A percentile compares a stretch with the other conserved stretches of the same genome.
These are phyloP conservation scores for Ormyrus rosae DNA, from an alignment of 2,888 invertebrate genomes.

Conservation along the genomic window DNA sequence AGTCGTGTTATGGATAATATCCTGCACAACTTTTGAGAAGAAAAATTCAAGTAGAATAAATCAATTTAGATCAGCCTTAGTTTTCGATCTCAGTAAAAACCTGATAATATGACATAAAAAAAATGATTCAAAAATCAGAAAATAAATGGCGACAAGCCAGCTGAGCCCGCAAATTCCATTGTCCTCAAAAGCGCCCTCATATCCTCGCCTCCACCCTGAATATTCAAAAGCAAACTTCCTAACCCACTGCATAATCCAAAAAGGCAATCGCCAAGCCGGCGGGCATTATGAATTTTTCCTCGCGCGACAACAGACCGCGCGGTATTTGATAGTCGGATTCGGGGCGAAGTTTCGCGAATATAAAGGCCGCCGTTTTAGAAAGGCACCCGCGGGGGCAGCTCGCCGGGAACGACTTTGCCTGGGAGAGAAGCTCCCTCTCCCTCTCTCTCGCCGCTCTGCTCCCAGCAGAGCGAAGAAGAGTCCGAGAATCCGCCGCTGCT, in stretches of 20 bases:
- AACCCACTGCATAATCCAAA: constrained; percentile 33
- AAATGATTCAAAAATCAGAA: too few relatives aligned
- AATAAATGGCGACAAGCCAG: too few relatives aligned
- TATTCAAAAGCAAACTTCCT: constrained; percentile 28
- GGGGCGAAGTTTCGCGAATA: constrained; percentile 24
- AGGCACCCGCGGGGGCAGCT: constrained; percentile 56
- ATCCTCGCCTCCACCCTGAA: constrained; percentile 1
- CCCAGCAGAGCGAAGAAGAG: too few relatives aligned
- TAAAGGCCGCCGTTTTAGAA: constrained; percentile 33
- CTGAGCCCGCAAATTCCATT: too few relatives aligned
- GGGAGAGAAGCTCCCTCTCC: constrained; percentile 17
- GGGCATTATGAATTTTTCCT: constrained; percentile 31
- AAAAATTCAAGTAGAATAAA: too few relatives aligned
- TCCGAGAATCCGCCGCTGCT: too few relatives aligned
- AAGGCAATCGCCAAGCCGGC: constrained; percentile 22
- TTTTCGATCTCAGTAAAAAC: too few relatives aligned
- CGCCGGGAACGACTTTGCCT: constrained; percentile 59
- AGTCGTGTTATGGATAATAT: too few relatives aligned
- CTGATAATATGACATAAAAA: too few relatives aligned
- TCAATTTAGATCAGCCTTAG: too few relatives aligned
- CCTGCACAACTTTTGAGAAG: too few relatives aligned
- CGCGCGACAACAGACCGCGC: neutral
- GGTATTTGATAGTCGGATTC: neutral
- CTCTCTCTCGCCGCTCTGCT: constrained; percentile 16
- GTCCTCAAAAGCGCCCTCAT: too few relatives aligned